Evolutionary conservation across 1,140 invertebrate species (phyloP), one percentile per base, ranked within the genome.

Genomic region (Lepidurus apus): DNA sequence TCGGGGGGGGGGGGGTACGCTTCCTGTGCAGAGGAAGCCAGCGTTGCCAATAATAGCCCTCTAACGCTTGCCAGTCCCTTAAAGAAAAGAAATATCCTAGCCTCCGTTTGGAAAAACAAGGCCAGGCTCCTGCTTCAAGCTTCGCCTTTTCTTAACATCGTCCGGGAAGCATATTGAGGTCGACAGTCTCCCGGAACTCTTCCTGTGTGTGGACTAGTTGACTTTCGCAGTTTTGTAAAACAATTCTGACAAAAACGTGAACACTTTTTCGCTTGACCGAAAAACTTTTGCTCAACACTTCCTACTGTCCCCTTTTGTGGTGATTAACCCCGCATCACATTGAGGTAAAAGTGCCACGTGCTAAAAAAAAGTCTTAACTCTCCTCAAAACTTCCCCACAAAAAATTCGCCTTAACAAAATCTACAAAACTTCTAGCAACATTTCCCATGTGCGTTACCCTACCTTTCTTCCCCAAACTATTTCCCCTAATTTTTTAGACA

Each of bases 41-140:
- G 53, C 53, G n/a, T 65, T 65, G 53, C 53, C 53, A 65, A 65
- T 65, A 65, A 65, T 65, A 65, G 53, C 53, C 21, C n/a, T 65
- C 53, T 65, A 65, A 65, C n/a, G 53, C 34, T 34, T 65, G 8
- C 53, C 53, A 65, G 17, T 65, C 53, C 8, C 34, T 4, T 34
- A 34, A 34, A 34, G 21, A n/a, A 65, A 65, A 65, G 53, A 65
- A 65, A 65, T 17, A 65, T 65, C 53, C 53, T 7, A 65, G 10
- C 53, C 13, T 65, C 53, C 7, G 5, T 65, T 65, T 21, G 8
- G 21, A 21, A 65, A 65, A 13, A 65, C 17, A 13, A n/a, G 17
- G 53, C 53, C 17, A 65, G 13, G 13, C 47, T 21, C 13, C 53
- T 65, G 17, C 53, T 65, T 65, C 53, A 65, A 13, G 13, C 53